phyloP scores from a whole-genome alignment of 2,113 vertebrate genomes.

The Haemorhous mexicanus region DNA sequence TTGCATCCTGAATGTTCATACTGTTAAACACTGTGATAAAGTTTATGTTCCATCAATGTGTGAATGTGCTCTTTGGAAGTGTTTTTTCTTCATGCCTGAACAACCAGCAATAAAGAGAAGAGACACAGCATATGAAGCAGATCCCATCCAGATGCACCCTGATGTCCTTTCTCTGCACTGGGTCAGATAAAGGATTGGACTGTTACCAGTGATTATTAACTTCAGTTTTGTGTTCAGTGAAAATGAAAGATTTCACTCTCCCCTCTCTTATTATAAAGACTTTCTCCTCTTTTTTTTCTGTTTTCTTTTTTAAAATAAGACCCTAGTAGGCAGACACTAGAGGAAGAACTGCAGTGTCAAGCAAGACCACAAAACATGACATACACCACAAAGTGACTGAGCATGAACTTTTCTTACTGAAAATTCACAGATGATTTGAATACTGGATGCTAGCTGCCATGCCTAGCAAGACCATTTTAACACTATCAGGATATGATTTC shows the following conservation, averaged over 20 bases:
- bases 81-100: constrained; percentile 30
- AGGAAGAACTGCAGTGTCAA: background rate
- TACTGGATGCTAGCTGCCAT: background rate
- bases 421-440: background rate
- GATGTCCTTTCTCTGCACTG: background rate
- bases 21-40: background rate
- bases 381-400: background rate
- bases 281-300: rapidly evolving
- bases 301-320: background rate
- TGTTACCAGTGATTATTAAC: background rate
- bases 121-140: background rate
- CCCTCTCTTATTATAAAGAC: background rate
- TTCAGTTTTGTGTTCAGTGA: background rate
- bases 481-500: background rate
- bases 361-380: background rate
- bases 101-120: background rate
- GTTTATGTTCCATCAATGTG: constrained; percentile 42
- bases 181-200: background rate
- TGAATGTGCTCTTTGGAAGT: constrained; percentile 29
- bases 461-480: background rate
- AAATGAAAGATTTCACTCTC: background rate
- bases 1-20: background rate
- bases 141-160: background rate
- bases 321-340: background rate
- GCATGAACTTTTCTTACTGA: background rate